A percentile compares a stretch with the other conserved stretches of the same genome.
Conservation (phyloP, 2,888 invertebrate species). For the Melanchra persicariae region DNA sequence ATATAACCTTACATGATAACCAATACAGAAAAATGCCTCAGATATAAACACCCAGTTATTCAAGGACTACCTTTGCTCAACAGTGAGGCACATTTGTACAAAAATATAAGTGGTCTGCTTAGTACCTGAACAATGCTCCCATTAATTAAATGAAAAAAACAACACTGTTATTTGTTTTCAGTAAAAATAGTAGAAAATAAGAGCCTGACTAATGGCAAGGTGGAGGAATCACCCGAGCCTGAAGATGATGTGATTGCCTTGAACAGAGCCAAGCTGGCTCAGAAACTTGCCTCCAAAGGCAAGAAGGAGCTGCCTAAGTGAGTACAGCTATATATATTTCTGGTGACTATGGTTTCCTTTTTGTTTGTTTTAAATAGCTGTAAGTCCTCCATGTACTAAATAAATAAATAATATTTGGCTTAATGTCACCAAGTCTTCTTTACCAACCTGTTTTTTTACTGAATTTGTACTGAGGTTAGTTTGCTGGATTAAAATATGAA, state of each 20-base stretch:
- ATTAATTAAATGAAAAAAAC: not conserved
- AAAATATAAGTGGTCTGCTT: not conserved
- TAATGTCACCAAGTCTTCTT: too few relatives aligned
- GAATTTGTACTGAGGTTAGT: too few relatives aligned
- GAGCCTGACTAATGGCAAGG: conserved; percentile 84
- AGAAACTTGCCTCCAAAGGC: conserved; percentile 93
- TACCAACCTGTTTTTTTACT: too few relatives aligned
- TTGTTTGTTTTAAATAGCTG: too few relatives aligned
- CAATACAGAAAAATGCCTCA: not conserved
- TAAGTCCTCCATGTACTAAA: too few relatives aligned
- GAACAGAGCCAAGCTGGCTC: conserved; percentile 95
- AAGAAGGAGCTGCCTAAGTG: conserved; percentile 91
- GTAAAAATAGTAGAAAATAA: conserved; percentile 91
- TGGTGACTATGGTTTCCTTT: too few relatives aligned
- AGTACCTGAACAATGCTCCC: not conserved
- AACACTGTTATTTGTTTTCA: conserved; percentile 66
- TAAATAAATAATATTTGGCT: too few relatives aligned
- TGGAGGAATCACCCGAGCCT: conserved; percentile 80
- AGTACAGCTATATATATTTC: conserved; percentile 49
- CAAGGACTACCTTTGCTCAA: not conserved
- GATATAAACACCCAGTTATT: not conserved
- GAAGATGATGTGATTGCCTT: conserved; percentile 93
- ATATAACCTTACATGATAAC: not conserved
- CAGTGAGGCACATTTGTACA: not conserved
- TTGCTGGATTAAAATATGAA: too few relatives aligned